Percentiles rank a stretch among this genome's conserved stretches.
Evolutionary conservation across 2,888 invertebrate genomes (phyloP).

Genomic region (Bellardia pandia): DNA sequence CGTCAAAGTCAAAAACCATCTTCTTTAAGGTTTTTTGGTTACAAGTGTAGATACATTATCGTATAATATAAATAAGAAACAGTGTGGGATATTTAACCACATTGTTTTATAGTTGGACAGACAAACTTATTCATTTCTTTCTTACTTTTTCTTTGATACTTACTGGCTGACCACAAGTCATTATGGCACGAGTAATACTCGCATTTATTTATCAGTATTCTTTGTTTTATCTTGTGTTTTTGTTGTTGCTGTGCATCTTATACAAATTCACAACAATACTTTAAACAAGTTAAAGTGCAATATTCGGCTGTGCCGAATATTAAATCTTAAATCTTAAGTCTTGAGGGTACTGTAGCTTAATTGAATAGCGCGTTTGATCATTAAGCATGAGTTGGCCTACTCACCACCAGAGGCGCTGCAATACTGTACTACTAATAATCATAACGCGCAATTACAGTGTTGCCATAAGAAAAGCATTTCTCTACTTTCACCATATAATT

Average conservation of each 20-base stretch:
- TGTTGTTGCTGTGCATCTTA: slow-evolving; percentile 33
- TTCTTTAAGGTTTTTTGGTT: slow-evolving; percentile 8
- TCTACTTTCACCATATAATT: no score
- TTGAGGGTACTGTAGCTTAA: no score
- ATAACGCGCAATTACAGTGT: no score
- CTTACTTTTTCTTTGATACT: slow-evolving; percentile 4
- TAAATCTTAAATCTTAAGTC: no score
- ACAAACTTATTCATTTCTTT: no score
- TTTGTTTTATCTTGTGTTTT: slow-evolving; percentile 26
- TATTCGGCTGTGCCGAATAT: no score
- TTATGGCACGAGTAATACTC: slow-evolving; percentile 47
- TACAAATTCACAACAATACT: slow-evolving; percentile 46
- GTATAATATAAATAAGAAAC: neutral
- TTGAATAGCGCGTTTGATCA: no score
- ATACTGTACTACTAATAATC: no score
- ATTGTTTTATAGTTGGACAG: slow-evolving; percentile 24
- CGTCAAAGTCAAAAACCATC: neutral
- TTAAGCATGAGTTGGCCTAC: no score
- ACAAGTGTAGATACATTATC: neutral
- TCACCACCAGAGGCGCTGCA: no score
- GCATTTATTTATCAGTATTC: neutral
- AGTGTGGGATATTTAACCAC: slow-evolving; percentile 22
- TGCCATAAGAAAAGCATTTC: no score
- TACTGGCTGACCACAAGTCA: slow-evolving; percentile 49
- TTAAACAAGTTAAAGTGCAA: neutral